Base-by-base conservation (phyloP, 2,888 invertebrate genomes). In the Priocnemis perturbator region DNA sequence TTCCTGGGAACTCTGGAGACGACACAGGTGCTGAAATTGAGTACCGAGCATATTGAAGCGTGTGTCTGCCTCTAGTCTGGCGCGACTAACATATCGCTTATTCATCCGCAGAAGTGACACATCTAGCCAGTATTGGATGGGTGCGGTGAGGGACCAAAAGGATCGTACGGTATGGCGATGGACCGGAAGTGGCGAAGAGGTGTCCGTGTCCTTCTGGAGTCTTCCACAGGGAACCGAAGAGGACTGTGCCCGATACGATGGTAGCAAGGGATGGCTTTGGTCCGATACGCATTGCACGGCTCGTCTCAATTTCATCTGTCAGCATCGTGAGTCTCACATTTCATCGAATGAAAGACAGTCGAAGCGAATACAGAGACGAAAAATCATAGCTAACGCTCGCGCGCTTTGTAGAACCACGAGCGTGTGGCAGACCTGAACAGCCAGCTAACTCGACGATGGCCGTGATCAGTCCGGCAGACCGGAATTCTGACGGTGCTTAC, bases 101-200 rank as follows among this genome's bases (percentile, higher is more conserved):
- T 3, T 7, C 14, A 56, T 64, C 47, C 11, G 53, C 90, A 93
- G 95, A 85, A 96, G 95, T 85, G 97, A 97, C 90, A 94, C 95
- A 21, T 95, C 94, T 85, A 97, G 96, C 68, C 97, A 97, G 81
- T 97, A 97, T 88, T 97, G 97, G 97, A 95, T 97, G 94, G 97
- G 97, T 0, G 96, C 96, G 0, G 93, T 96, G 7, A 91, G 97
- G n/a, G 97, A 97, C 87, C 93, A 93, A 3, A 92, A 93, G 76
- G 94, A 96, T 85, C 90, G 93, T 5, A 92, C 92, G 69, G 94
- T 94, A 82, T 97, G 97, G 97, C 95, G 95, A 85, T 97, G 97
- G 97, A 92, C 96, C 57, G 88, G 87, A 60, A 95, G 93, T 83
- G 97, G 97, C 0, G 95, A 95, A 67, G 96, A 97, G 87, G 94